A percentile compares a stretch with the other conserved stretches of the same genome.
These are phyloP conservation scores for Conomelus anceps DNA, from an alignment of 2,888 invertebrate genomes.

Conservation along the genomic window DNA sequence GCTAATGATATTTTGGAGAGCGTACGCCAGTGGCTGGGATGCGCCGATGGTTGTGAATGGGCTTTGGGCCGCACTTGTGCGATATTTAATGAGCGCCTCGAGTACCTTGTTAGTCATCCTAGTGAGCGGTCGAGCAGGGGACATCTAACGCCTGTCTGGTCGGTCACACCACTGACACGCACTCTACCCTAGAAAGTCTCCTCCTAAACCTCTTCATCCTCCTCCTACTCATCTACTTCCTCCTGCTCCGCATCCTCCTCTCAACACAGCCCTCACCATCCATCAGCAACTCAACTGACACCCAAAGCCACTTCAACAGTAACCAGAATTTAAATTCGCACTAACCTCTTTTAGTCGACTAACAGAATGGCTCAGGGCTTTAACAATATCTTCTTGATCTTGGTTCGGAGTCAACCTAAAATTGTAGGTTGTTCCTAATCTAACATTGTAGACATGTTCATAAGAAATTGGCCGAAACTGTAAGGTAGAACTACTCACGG, in stretches of 20 bases:
- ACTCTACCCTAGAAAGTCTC: neutral
- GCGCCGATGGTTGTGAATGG: neutral
- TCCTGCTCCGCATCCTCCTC: neutral
- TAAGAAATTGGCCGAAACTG: too few relatives aligned
- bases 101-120: conserved; percentile 11
- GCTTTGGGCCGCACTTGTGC: neutral
- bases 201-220: too few relatives aligned
- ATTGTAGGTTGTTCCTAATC: too few relatives aligned
- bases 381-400: neutral
- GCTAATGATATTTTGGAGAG: conserved; percentile 9
- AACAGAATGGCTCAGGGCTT: neutral
- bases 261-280: neutral
- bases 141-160: neutral
- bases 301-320: neutral
- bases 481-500: too few relatives aligned
- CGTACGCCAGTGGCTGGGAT: neutral
- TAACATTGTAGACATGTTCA: too few relatives aligned
- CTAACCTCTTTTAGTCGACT: neutral
- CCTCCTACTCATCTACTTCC: neutral
- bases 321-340: neutral
- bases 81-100: conserved; percentile 11
- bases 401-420: too few relatives aligned
- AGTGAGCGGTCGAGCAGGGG: neutral
- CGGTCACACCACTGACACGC: neutral
- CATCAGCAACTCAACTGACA: neutral